These are phyloP conservation scores for Solenopsis invicta DNA, from an alignment of 1,140 invertebrate species.

Conservation along the genomic window DNA sequence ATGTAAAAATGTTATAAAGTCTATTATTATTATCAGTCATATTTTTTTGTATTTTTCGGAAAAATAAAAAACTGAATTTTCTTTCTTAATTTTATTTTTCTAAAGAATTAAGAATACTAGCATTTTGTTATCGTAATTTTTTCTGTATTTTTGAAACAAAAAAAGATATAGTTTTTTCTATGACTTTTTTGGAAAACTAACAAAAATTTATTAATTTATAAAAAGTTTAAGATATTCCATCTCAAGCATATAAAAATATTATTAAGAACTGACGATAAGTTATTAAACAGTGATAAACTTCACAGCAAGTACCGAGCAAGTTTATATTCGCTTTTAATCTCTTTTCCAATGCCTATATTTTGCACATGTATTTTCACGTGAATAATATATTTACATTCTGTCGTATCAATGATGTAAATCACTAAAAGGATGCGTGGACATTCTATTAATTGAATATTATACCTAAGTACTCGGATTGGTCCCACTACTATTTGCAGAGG, in stretches of 20 bases:
- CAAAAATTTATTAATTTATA: not conserved
- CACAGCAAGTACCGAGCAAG: not conserved
- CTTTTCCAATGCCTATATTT: not conserved
- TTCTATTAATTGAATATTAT: constrained; percentile 48
- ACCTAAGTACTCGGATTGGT: constrained; percentile 39
- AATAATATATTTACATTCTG: not conserved
- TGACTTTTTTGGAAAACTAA: too few relatives aligned
- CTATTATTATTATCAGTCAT: too few relatives aligned
- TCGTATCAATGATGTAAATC: not conserved
- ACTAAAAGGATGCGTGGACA: not conserved
- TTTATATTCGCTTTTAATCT: not conserved
- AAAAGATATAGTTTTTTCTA: too few relatives aligned
- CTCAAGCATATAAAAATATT: not conserved
- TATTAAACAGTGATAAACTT: not conserved
- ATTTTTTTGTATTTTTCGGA: too few relatives aligned
- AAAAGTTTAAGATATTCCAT: not conserved
- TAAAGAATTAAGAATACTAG: too few relatives aligned
- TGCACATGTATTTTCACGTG: not conserved
- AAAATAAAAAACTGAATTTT: too few relatives aligned
- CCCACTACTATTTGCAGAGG: constrained; percentile 9
- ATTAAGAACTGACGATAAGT: not conserved
- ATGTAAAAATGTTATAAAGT: too few relatives aligned
- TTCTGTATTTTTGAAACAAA: too few relatives aligned
- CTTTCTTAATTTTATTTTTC: too few relatives aligned
- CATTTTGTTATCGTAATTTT: too few relatives aligned